Evolutionary conservation across 2,797 vertebrate species (phyloP).

Genomic region (Apogon talboti): DNA sequence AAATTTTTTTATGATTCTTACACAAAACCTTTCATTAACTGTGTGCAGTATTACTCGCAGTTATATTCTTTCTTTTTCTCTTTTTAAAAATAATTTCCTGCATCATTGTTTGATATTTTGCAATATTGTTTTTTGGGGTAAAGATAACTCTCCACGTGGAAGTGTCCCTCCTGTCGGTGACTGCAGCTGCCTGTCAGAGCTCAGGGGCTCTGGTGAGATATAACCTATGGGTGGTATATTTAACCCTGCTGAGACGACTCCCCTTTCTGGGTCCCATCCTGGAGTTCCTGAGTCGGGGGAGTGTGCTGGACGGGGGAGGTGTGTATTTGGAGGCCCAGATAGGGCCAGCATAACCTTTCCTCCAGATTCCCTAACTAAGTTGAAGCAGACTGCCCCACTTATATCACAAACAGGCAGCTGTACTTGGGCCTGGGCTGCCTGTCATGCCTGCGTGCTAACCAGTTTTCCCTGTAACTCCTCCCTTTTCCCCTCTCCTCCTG

Average conservation of each 20-base stretch:
- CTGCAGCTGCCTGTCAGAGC: conserved; percentile 42
- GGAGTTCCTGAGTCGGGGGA: conserved; percentile 66
- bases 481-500: conserved; percentile 43
- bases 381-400: conserved; percentile 75
- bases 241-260: conserved; percentile 69
- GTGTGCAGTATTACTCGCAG: too few relatives aligned
- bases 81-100: too few relatives aligned
- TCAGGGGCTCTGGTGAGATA: conserved; percentile 55
- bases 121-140: too few relatives aligned
- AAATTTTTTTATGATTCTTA: too few relatives aligned
- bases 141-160: conserved; percentile 1
- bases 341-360: conserved; percentile 84
- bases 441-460: conserved; percentile 63
- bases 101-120: too few relatives aligned
- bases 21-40: too few relatives aligned
- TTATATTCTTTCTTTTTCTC: too few relatives aligned
- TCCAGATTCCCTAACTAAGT: conserved; percentile 80
- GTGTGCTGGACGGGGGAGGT: conserved; percentile 62
- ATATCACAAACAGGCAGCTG: conserved; percentile 76
- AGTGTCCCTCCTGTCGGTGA: conserved; percentile 37
- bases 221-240: conserved; percentile 71
- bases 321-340: conserved; percentile 69
- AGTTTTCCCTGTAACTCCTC: conserved; percentile 57
- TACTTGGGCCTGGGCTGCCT: conserved; percentile 58
- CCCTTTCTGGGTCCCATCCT: conserved; percentile 56